Base-by-base conservation (phyloP, 1,140 invertebrate species). In the Lepidurus packardi region DNA sequence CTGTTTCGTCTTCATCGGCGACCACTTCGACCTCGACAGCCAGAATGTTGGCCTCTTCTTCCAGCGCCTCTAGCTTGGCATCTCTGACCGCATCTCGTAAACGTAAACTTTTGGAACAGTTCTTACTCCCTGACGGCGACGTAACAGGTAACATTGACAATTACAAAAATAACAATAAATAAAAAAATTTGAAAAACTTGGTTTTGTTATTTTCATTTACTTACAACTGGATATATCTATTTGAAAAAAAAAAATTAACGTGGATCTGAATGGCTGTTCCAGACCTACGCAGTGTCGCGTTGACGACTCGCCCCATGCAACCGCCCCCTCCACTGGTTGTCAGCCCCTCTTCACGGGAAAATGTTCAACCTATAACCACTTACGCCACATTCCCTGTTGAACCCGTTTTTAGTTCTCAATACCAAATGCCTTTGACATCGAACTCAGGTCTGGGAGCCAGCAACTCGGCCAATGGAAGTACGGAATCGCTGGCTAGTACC, bases 401-500 rank as follows among this genome's bases (percentile, higher is more conserved):
- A 65, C 53, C 53, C 21, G 53, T 65, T 65, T 65, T 65, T 16
- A 65, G 53, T 21, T 65, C 53, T 65, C 53, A 65, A 16, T 65
- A 65, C 53, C 53, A 65, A 65, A 65, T 65, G 53, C 53, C 53
- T 1, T 21, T 65, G 53, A 21, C 53, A 16, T 65, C 53, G 16
- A 65, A 13, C 13, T 16, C 53, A 21, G 1, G 53, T 7, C 53
- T 65, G 6, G 53, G 53, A n/a, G 53, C 53, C 16, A 7, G 21
- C 13, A 65, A 77, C 76, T 77, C 75, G 43, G 75, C 44, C 73
- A 74, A 74, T 3, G 76, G 79, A 11, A 80, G 79, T 76, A 80
- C 79, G 25, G 79, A 80, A 25, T 78, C 76, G 34, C 77, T 80
- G 44, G 77, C 76, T 45, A 80, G 76, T 73, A 78, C 78, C n/a